Percentiles rank a stretch among this genome's conserved stretches.
phyloP scores from a whole-genome alignment of 2,888 invertebrate species.

The Drosophila prolongata region DNA sequence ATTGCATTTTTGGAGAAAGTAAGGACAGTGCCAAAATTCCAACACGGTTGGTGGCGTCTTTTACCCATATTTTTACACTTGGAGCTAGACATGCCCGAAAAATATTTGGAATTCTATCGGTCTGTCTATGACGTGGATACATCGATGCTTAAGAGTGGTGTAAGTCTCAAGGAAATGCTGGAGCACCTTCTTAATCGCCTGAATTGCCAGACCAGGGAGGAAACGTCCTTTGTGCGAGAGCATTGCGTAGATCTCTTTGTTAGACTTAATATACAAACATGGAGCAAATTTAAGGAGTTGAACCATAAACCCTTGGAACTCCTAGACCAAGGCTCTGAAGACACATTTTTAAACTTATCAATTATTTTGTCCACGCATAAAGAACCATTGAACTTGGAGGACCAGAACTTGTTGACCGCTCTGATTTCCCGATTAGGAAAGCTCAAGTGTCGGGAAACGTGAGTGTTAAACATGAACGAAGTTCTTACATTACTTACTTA shows the following conservation, averaged over 20 bases:
- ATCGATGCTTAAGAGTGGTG: constrained; percentile 3
- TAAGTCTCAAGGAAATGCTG: constrained; percentile 16
- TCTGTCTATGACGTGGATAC: constrained; percentile 49
- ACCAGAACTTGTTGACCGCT: constrained; percentile 42
- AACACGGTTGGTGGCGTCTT: constrained; percentile 67
- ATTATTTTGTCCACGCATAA: constrained; percentile 5
- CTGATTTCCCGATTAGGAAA: constrained; percentile 29
- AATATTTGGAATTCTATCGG: constrained; percentile 41
- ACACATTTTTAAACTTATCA: constrained; percentile 43
- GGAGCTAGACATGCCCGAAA: constrained; percentile 2
- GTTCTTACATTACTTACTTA: neutral
- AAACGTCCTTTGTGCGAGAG: constrained; percentile 53
- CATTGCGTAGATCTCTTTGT: constrained; percentile 61
- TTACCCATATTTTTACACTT: constrained; percentile 42
- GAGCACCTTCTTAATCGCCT: constrained; percentile 47
- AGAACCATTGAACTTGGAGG: constrained; percentile 38
- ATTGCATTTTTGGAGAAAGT: constrained; percentile 36
- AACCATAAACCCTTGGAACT: constrained; percentile 50
- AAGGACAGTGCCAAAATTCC: constrained; percentile 31
- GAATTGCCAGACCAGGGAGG: constrained; percentile 46
- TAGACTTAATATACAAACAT: constrained; percentile 19
- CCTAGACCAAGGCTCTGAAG: constrained; percentile 57
- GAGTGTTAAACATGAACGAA: constrained; percentile 14
- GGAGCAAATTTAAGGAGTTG: constrained; percentile 47
- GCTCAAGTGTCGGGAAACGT: constrained; percentile 17